Conservation (phyloP, 2,797 vertebrate species). For the Lithobates sylvaticus region DNA sequence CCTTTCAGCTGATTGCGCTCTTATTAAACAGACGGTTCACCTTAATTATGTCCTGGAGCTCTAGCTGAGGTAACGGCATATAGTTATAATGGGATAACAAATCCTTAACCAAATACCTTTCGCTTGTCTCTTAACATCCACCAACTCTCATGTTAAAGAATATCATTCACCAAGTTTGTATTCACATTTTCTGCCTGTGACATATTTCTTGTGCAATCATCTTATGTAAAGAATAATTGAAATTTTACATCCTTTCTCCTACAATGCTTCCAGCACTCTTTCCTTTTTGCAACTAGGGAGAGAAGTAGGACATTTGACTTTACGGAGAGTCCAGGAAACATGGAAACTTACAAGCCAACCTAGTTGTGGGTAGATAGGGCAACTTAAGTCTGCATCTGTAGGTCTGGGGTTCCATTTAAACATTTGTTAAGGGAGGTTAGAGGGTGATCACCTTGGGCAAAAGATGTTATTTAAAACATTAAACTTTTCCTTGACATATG, state of each 20-base stretch:
- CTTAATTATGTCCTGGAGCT: constrained; percentile 36
- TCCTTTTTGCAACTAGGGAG: background rate
- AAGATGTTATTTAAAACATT: no score
- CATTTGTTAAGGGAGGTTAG: no score
- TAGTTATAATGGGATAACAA: constrained; percentile 8
- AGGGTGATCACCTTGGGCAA: no score
- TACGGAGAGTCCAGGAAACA: no score
- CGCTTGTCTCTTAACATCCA: constrained; percentile 8
- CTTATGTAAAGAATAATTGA: background rate
- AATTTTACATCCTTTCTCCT: background rate
- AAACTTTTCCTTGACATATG: no score
- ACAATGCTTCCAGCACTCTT: background rate
- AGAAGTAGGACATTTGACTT: background rate
- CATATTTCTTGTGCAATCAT: no score
- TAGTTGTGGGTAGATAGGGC: no score
- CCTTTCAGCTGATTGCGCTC: constrained; percentile 65
- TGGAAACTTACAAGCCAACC: no score
- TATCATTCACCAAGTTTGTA: background rate
- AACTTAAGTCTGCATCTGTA: no score
- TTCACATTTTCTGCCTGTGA: background rate
- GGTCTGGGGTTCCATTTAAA: no score
- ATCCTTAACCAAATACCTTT: constrained; percentile 15
- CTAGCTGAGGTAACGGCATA: constrained; percentile 26
- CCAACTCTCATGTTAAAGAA: background rate
- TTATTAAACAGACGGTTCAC: constrained; percentile 43